Evolutionary conservation across 2,888 invertebrate genomes (phyloP).

Genomic region (Incurvaria masculella): DNA sequence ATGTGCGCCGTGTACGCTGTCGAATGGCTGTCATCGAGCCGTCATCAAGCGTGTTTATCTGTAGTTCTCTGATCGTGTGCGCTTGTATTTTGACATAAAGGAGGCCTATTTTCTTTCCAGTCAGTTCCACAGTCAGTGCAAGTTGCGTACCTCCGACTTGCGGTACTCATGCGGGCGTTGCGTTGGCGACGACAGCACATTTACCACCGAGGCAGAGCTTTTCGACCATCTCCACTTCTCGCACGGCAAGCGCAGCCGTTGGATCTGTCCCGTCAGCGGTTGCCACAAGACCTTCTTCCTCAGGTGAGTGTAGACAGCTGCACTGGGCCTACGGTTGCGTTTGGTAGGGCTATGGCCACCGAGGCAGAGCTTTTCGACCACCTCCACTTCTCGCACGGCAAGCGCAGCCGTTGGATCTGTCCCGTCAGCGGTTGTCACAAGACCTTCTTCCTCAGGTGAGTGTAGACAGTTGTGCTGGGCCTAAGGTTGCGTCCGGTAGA

Average conservation of each 20-base stretch:
- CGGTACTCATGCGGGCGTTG: conserved; percentile 34
- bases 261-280: conserved; percentile 39
- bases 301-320: conserved; percentile 29
- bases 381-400: conserved; percentile 45
- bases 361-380: conserved; percentile 52
- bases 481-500: no score
- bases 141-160: conserved; percentile 23
- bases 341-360: conserved; percentile 30
- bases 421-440: conserved; percentile 38
- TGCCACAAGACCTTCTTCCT: conserved; percentile 46
- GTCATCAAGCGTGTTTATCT: no score
- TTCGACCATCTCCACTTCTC: conserved; percentile 53
- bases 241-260: conserved; percentile 38
- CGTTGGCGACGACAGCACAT: conserved; percentile 16
- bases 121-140: conserved; percentile 38
- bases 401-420: conserved; percentile 42
- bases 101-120: conserved; percentile 21
- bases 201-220: conserved; percentile 38
- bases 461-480: background rate
- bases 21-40: no score
- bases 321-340: no score
- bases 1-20: no score
- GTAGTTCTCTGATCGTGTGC: no score
- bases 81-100: no score
- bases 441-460: conserved; percentile 40